Evolutionary conservation across 53 echinoderm and acorn worm genomes (phyloP), one percentile per base, ranked within the genome.

Genomic region (Holothuria scabra): DNA sequence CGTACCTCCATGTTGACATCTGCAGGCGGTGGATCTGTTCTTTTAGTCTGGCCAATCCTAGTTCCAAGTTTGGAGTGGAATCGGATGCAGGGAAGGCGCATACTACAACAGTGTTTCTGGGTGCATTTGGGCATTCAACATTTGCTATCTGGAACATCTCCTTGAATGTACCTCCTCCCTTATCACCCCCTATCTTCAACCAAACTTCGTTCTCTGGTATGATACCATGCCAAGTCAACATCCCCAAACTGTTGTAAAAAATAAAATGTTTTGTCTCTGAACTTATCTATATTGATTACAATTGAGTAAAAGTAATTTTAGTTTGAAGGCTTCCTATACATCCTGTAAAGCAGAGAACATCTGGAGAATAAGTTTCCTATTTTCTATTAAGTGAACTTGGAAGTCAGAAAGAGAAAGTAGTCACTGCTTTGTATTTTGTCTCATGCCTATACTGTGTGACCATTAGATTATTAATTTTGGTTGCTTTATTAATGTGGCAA

Each of bases 81-180:
- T 75, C 56, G 7, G n/a, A 24, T 24, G 75, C 75, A 5, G 75
- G 75, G 38, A 55, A 75, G 13, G 75, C 75, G 55, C 75, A 75
- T 5, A 75, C 12, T 3, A 75, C 75, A 4, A 75, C 52, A 4
- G 75, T 75, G 14, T 75, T 32, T 75, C 75, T 26, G 4, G 75
- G 75, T 16, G 75, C 56, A 55, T 75, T 74, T 21, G 75, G 75
- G 24, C 28, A 24, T 3, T 2, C n/a, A 26, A 75, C 28, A 35
- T 75, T 75, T n/a, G 75, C 75, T 24, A 55, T 26, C 25, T 75
- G 75, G 13, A 75, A 75, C 75, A 75, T 75, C 55, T 75, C 75
- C 14, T 75, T 75, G 56, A 55, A 75, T n/a, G 75, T 75, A 25
- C 23, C 75, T 22, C 75, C 75, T 2, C 75, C 75, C 38, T 75